Evolutionary conservation across 2,797 vertebrate genomes (phyloP).

Genomic region (Hapalemur alaotrensis): DNA sequence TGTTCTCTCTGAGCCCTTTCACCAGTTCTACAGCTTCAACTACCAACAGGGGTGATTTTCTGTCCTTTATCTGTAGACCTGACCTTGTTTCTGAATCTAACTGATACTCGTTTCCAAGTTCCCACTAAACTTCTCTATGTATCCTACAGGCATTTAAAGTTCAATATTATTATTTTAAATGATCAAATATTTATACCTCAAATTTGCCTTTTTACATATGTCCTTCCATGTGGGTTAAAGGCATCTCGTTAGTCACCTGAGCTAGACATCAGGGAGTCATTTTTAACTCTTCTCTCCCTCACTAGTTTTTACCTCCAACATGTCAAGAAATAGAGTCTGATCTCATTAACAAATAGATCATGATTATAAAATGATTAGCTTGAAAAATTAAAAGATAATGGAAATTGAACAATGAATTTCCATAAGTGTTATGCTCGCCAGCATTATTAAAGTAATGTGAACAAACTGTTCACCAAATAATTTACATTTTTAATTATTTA

Average conservation of each 20-base stretch:
- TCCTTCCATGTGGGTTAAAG: not conserved
- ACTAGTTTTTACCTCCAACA: not conserved
- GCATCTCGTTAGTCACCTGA: not conserved
- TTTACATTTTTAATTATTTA: not conserved
- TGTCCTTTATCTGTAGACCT: not conserved
- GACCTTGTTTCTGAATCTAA: not conserved
- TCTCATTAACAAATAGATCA: not conserved
- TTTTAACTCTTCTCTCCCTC: not conserved
- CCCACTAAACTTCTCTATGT: not conserved
- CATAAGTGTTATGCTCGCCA: not conserved
- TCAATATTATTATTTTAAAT: not conserved
- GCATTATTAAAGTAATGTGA: not conserved
- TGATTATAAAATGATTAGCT: not conserved
- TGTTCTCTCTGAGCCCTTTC: not conserved
- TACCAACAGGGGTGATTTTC: no score
- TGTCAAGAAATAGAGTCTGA: not conserved
- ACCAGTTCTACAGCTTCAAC: not conserved
- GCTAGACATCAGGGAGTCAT: not conserved
- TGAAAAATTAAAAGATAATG: not conserved
- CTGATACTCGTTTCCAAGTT: not conserved
- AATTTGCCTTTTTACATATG: not conserved
- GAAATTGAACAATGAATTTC: not conserved
- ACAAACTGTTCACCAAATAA: not conserved
- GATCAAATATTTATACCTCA: not conserved
- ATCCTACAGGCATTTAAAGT: not conserved